Evolutionary conservation across 1,140 invertebrate species (phyloP), one percentile per base, ranked within the genome.

Genomic region (Caenorhabditis inopinata): DNA sequence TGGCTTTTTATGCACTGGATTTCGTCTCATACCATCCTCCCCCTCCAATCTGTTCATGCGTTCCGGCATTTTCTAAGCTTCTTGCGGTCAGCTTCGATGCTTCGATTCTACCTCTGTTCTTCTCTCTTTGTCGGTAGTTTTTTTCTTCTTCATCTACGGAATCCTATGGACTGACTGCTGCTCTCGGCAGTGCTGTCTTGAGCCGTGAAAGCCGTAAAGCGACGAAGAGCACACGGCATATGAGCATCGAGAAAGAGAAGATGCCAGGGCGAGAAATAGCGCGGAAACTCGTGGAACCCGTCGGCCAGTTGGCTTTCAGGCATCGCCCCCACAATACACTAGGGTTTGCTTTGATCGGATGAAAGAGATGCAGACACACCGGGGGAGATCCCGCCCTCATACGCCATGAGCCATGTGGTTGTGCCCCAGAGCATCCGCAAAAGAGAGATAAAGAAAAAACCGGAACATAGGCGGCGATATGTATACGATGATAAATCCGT

Each of bases 171-270:
- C 38, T 29, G 25, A 58, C 2, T 32, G n/a, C 58, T 68, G 12
- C 58, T 68, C 58, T 68, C 58, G 58, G 58, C 58, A 68, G 29
- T 58, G 18, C 58, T 38, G 29, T 38, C 32, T 35, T 68, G 58
- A 68, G 58, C 58, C 58, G 58, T 68, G 58, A 68, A 68, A 68
- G 58, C 58, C 58, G 58, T 68, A 68, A 68, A 68, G 58, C 58
- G 58, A 68, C 32, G 58, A 68, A 18, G 25, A 68, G 58, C 58
- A 68, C 29, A 38, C 32, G 58, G 51, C 51, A 47, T n/a, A 51
- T 16, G 53, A 29, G 27, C 11, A 58, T 58, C 53, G 35, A 32
- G 58, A 68, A 32, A 68, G n/a, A n/a, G n/a, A n/a, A n/a, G 58
- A 38, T 42, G 32, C 58, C 27, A 14, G 23, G 58, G 58, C 32